Evolutionary conservation across 2,888 invertebrate species (phyloP), one percentile per base, ranked within the genome.

Genomic region (Liposcelis brunnea): DNA sequence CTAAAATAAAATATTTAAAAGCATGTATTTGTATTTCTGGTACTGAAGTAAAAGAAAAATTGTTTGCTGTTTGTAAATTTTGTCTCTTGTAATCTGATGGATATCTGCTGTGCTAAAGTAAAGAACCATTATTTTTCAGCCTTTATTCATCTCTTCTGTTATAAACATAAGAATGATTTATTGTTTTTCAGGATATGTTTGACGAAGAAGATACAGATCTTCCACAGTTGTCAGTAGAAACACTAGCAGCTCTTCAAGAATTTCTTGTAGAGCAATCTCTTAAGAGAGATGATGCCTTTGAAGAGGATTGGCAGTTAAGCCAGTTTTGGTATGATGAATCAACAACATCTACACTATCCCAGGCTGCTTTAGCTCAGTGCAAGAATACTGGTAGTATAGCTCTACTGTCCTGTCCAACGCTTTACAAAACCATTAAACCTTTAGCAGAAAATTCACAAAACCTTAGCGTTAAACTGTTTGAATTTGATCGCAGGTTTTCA

Each of bases 281-380:
- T 5, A 40, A 40, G 16, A 40, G 16, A 16, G 18, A 14, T n/a
- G 19, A 40, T 10, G 5, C 15, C 11, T 16, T 18, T 19, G 19
- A 14, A 14, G 40, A 40, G 16, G 19, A 50, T 47, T 50, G 44
- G 93, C 90, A 95, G 86, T 66, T 95, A 34, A 93, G 93, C 58
- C 95, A 95, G 64, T 95, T 97, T 67, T 97, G 95, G 95, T 97
- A 97, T 58, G 78, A 83, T 56, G 78, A 84, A 34, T 61, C 68
- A 2, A 95, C 95, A 0, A 78, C 85, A 35, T 66, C 72, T 21
- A 61, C 61, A 1, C 62, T 95, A n/a, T 77, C 80, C 1, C 78
- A 82, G 47, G 75, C 77, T 6, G 58, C 77, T 38, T 63, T 67
- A 49, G 60, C 66, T 3, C 64, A 77, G 12, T 66, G 66, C 7